Evolutionary conservation across 2,888 invertebrate genomes (phyloP).

Genomic region (Xanthorhoe designata): DNA sequence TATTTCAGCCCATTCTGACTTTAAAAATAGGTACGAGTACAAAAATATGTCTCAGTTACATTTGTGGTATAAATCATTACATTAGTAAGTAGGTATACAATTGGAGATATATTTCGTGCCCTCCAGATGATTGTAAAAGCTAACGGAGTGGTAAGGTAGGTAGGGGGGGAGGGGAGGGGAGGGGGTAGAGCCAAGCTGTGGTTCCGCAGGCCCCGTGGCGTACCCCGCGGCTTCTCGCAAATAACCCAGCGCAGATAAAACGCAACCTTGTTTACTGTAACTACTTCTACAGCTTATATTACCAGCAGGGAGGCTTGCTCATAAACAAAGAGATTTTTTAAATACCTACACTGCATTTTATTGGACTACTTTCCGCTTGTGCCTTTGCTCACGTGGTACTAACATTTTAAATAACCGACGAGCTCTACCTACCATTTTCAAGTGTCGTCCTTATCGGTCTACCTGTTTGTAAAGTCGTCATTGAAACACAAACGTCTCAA

Average conservation of each 20-base stretch:
- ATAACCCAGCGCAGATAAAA: constrained; percentile 63
- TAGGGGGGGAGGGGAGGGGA: constrained; percentile 37
- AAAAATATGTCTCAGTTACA: not conserved
- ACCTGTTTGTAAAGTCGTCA: too few species aligned
- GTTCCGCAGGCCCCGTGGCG: constrained; percentile 52
- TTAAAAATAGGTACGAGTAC: too few species aligned
- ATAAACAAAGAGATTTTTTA: constrained; percentile 6
- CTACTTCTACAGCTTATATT: not conserved
- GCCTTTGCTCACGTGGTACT: too few species aligned
- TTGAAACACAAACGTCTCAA: too few species aligned
- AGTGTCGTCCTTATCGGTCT: too few species aligned
- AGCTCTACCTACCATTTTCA: too few species aligned
- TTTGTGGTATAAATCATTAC: constrained; percentile 9
- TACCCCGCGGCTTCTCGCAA: constrained; percentile 51
- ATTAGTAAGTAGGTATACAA: too few species aligned
- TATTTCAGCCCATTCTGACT: too few species aligned
- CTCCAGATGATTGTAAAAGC: constrained; percentile 65
- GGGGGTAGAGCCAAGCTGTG: constrained; percentile 36
- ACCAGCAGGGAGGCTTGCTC: not conserved
- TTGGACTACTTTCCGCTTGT: not conserved
- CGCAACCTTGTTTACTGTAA: constrained; percentile 53
- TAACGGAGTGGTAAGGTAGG: constrained; percentile 42
- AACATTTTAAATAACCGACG: too few species aligned
- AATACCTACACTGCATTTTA: not conserved
- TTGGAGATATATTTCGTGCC: constrained; percentile 56